Base-by-base conservation (phyloP, 2,113 vertebrate genomes). In the Tychaedon coryphoeus region DNA sequence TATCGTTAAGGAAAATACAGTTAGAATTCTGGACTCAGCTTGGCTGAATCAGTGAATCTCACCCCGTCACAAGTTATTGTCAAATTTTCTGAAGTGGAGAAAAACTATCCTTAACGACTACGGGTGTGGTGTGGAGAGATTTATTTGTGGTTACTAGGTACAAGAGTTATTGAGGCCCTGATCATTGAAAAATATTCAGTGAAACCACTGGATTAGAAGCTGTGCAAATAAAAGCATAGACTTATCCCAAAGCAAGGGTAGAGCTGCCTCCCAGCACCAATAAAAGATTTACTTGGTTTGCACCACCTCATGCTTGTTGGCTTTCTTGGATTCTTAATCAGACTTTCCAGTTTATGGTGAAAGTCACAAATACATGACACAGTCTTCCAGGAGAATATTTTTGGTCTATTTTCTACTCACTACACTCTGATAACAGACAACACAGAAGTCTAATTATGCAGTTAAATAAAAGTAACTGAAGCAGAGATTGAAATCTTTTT, bases 1-100 rank as follows among this genome's bases (percentile, higher is more conserved):
- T 88, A 77, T 67, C 34, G 17, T 93, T 92, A 96, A 95, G 50
- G 48, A 93, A 95, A 90, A 94, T 57, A 74, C 29, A 43, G 38
- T 61, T 67, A 88, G 47, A 90, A 70, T 66, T 65, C 47, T 62
- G 60, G 62, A 84, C 33, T 90, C 54, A 38, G 16, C 34, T 88
- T 93, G 72, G 23, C 17, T 86, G 38, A 79, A 88, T 62, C 33
- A 62, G 72, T 88, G 67, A 86, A 65, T 86, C 48, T 86, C 19
- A 79, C 7, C 17, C 20, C 50, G 29, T 66, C 74, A 50, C 33
- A 90, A 64, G 4, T 67, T 66, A 42, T 28, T 61, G 11, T 76
- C 12, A 67, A 31, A 15, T 69, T 90, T 89, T 36, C 33, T 64
- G 34, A 79, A 86, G 14, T 29, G 67, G 5, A 54, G 36, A 13